A percentile compares a stretch with the other conserved stretches of the same genome.
These are phyloP conservation scores for Ectemnius cavifrons DNA, from an alignment of 2,888 invertebrate species.

Conservation along the genomic window DNA sequence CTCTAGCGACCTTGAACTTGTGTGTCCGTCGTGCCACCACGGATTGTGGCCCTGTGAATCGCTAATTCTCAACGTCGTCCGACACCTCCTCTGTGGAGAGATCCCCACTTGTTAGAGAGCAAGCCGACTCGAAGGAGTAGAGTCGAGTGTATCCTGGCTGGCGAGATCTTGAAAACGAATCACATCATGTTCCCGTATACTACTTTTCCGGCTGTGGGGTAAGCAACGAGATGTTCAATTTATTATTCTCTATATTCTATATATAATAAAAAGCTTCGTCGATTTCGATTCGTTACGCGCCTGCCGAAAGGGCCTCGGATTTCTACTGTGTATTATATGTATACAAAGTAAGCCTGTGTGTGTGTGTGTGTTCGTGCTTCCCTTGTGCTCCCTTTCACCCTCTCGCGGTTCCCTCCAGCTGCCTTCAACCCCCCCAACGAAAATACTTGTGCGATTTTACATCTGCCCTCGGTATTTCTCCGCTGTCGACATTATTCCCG, in stretches of 20 bases:
- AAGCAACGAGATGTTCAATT: slow-evolving; percentile 37
- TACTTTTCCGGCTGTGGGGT: slow-evolving; percentile 76
- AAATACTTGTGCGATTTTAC: slow-evolving; percentile 1
- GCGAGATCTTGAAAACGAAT: slow-evolving; percentile 7
- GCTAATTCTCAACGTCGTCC: slow-evolving; percentile 12
- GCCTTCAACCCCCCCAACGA: not conserved
- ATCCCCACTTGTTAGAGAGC: not conserved
- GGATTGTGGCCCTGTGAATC: slow-evolving; percentile 34
- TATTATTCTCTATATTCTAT: not conserved
- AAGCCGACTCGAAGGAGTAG: not conserved
- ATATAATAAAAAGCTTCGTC: slow-evolving; percentile 2
- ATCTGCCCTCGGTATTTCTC: slow-evolving; percentile 19
- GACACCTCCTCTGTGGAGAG: too few species aligned
- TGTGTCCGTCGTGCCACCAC: slow-evolving; percentile 34
- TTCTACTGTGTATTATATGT: slow-evolving; percentile 11
- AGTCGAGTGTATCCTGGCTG: slow-evolving; percentile 44
- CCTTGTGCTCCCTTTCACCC: not conserved
- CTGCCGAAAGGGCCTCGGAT: slow-evolving; percentile 27
- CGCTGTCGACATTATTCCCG: not conserved
- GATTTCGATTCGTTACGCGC: slow-evolving; percentile 7
- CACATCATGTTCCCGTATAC: slow-evolving; percentile 75
- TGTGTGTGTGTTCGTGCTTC: not conserved
- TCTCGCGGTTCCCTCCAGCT: slow-evolving; percentile 12
- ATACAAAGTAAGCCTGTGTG: slow-evolving; percentile 19
- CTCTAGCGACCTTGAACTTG: slow-evolving; percentile 60